Evolutionary conservation across 1,140 invertebrate genomes (phyloP).

Genomic region (Danaus melanippus): DNA sequence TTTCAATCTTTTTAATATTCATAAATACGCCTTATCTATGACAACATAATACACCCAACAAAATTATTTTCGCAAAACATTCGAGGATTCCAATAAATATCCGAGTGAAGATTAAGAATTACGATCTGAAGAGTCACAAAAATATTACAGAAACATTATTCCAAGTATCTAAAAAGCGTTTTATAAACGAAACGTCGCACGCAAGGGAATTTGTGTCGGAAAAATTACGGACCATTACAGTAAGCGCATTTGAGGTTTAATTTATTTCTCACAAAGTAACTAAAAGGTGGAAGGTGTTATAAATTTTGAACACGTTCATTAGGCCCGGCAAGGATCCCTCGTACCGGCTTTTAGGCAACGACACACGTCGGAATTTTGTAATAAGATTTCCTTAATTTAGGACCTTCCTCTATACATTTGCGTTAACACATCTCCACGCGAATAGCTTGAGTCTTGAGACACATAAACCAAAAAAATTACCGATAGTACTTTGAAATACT

Average conservation of each 20-base stretch:
- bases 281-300: constrained; percentile 53
- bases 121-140: neutral
- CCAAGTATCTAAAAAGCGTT: constrained; percentile 8
- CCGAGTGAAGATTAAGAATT: too few species aligned
- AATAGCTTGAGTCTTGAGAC: constrained; percentile 4
- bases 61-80: too few species aligned
- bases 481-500: neutral
- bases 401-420: constrained; percentile 27
- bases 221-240: constrained; percentile 28
- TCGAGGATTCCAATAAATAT: too few species aligned
- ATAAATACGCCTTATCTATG: too few species aligned
- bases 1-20: too few species aligned
- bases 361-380: constrained; percentile 67
- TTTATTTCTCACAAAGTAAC: constrained; percentile 45
- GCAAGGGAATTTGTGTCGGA: constrained; percentile 11
- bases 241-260: constrained; percentile 42
- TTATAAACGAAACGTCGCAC: constrained; percentile 3
- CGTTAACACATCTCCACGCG: constrained; percentile 9
- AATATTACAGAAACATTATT: constrained; percentile 7
- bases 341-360: constrained; percentile 51
- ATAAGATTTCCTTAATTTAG: constrained; percentile 69
- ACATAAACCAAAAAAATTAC: neutral
- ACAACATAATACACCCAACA: too few species aligned
- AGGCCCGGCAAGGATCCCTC: constrained; percentile 38
- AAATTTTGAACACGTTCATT: constrained; percentile 67